A percentile compares a stretch with the other conserved stretches of the same genome.
Conservation (phyloP, 2,113 vertebrate species). For the Cheirogaleus medius region DNA sequence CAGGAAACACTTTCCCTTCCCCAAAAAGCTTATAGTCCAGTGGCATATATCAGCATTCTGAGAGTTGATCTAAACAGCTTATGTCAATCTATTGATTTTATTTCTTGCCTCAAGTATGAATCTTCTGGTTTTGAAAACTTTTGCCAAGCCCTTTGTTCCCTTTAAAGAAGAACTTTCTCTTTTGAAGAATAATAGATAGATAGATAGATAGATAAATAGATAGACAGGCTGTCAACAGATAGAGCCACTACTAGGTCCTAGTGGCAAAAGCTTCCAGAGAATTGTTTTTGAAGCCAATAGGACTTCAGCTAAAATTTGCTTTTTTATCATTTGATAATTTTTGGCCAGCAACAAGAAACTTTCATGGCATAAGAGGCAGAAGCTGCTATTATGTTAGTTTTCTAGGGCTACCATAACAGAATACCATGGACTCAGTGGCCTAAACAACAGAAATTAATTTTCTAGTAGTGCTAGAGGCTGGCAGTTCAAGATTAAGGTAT, state of each 20-base stretch:
- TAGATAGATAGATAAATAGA: neutral
- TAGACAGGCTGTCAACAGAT: neutral
- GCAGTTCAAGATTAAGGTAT: neutral
- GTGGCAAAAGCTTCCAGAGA: neutral
- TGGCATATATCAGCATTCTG: neutral
- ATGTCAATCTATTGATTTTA: neutral
- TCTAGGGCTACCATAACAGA: neutral
- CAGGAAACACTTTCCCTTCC: neutral
- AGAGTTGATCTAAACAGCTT: constrained; percentile 5
- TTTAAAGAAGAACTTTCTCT: neutral
- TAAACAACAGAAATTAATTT: neutral
- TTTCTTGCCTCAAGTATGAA: neutral
- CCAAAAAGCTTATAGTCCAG: neutral
- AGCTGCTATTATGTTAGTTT: neutral
- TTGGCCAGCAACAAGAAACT: neutral
- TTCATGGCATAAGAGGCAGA: neutral
- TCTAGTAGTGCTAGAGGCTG: neutral
- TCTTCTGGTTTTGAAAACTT: constrained; percentile 22
- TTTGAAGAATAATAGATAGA: neutral
- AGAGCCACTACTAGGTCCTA: neutral
- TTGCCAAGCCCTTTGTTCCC: neutral
- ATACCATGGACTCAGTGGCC: neutral
- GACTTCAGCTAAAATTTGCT: neutral
- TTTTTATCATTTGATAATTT: neutral
- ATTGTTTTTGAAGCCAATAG: neutral